These are phyloP conservation scores for Hypercompe scribonia DNA, from an alignment of 2,888 invertebrate genomes.

Conservation along the genomic window DNA sequence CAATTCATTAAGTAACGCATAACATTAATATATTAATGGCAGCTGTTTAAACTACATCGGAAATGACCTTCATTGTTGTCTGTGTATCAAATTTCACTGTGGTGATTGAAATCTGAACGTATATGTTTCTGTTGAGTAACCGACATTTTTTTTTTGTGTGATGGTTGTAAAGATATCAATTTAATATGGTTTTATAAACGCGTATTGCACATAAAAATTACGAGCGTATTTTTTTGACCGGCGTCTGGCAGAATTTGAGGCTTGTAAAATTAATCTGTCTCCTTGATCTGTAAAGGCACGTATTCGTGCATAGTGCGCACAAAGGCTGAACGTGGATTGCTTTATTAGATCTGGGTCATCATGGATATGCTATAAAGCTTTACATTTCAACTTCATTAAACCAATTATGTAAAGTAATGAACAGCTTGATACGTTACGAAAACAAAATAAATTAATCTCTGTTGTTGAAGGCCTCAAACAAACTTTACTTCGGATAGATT, in stretches of 20 bases:
- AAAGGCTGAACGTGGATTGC: conserved; percentile 45
- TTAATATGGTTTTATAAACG: conserved; percentile 51
- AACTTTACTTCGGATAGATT: background rate
- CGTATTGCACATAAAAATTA: conserved; percentile 53
- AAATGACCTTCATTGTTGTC: conserved; percentile 70
- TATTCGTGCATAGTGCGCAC: conserved; percentile 27
- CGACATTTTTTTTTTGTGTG: conserved; percentile 64
- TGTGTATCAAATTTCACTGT: conserved; percentile 67
- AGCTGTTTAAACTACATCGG: conserved; percentile 72
- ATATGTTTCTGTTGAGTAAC: conserved; percentile 63
- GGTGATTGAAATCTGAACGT: conserved; percentile 71
- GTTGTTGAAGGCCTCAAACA: background rate
- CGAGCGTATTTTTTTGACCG: conserved; percentile 32
- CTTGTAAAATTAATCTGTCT: conserved; percentile 49
- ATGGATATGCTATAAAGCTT: conserved; percentile 29
- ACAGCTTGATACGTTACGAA: background rate
- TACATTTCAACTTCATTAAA: conserved; percentile 29
- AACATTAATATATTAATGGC: conserved; percentile 57
- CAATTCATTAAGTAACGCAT: conserved; percentile 30
- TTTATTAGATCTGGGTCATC: conserved; percentile 48
- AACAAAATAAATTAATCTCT: background rate
- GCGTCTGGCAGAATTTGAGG: conserved; percentile 34
- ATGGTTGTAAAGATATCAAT: conserved; percentile 56
- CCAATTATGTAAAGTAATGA: conserved; percentile 16
- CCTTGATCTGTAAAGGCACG: conserved; percentile 58